Conservation (phyloP, 2,888 invertebrate species). For the Vesta saturnalis region DNA sequence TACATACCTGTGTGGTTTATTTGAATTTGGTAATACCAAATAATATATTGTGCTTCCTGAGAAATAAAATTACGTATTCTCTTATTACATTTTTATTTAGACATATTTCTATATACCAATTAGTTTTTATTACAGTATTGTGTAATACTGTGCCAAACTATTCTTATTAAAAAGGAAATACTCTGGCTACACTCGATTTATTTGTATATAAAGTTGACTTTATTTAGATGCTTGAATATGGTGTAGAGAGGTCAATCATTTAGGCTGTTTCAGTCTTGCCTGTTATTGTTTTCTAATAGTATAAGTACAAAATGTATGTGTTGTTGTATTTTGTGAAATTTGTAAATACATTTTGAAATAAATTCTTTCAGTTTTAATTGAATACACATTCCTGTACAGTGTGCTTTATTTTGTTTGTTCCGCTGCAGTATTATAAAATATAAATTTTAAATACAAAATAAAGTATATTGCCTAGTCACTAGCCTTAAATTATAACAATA, state of each 20-base stretch:
- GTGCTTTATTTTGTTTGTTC: too few species aligned
- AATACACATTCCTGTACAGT: too few species aligned
- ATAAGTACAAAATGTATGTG: conserved; percentile 62
- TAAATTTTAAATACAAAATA: too few species aligned
- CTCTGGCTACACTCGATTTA: conserved; percentile 33
- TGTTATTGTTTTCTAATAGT: conserved; percentile 63
- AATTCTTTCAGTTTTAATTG: too few species aligned
- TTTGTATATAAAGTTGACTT: conserved; percentile 47
- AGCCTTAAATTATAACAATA: too few species aligned
- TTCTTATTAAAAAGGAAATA: conserved; percentile 23
- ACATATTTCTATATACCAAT: conserved; percentile 30
- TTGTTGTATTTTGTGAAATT: conserved; percentile 62
- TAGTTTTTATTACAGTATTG: conserved; percentile 52
- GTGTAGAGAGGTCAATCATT: conserved; percentile 55
- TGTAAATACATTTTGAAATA: conserved; percentile 62
- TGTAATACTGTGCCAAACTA: conserved; percentile 57
- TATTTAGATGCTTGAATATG: conserved; percentile 54
- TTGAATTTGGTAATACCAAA: conserved; percentile 31
- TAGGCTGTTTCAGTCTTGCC: conserved; percentile 63
- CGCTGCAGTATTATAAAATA: too few species aligned
- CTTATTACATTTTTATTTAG: conserved; percentile 20
- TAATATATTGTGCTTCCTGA: conserved; percentile 36
- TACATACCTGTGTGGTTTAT: conserved; percentile 39
- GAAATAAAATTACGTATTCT: conserved; percentile 28
- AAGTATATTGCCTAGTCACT: too few species aligned